Conservation (phyloP, 2,797 vertebrate species). For the Pagetopsis macropterus region DNA sequence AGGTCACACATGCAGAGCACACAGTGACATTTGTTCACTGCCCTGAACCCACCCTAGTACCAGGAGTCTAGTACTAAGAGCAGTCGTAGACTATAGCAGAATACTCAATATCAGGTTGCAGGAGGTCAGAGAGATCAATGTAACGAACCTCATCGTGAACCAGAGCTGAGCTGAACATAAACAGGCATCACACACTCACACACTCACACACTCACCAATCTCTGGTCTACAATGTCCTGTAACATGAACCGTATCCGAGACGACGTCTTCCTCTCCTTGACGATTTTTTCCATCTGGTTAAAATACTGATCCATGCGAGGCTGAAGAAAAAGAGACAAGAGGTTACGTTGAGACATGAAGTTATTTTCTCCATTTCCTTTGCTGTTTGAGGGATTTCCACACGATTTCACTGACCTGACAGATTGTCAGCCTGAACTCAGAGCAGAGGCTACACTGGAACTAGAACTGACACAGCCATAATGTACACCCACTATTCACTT, state of each 20-base stretch:
- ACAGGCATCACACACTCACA: slow-evolving; percentile 80
- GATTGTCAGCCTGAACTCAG: slow-evolving; percentile 25
- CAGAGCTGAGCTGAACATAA: neutral
- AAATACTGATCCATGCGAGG: slow-evolving; percentile 99
- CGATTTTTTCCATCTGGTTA: slow-evolving; percentile 99
- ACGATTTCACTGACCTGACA: slow-evolving; percentile 29
- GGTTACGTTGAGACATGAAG: slow-evolving; percentile 33
- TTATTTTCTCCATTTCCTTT: slow-evolving; percentile 11
- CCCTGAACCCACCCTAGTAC: no score
- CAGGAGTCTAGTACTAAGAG: neutral
- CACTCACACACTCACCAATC: slow-evolving; percentile 88
- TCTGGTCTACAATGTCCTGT: slow-evolving; percentile 95
- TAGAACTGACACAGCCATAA: slow-evolving; percentile 28
- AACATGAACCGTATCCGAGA: slow-evolving; percentile 98
- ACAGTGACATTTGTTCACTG: no score
- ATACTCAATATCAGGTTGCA: slow-evolving; percentile 6
- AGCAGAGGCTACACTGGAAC: slow-evolving; percentile 28
- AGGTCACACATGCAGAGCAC: no score
- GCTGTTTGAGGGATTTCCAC: slow-evolving; percentile 25
- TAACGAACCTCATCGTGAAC: slow-evolving; percentile 9
- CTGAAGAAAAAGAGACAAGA: slow-evolving; percentile 67
- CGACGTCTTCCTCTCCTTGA: slow-evolving; percentile 98
- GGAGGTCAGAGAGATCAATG: slow-evolving; percentile 23
- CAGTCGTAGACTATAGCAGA: neutral
- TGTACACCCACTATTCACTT: slow-evolving; percentile 8